Evolutionary conservation across 1,140 invertebrate genomes (phyloP).

Genomic region (Tachypleus tridentatus): DNA sequence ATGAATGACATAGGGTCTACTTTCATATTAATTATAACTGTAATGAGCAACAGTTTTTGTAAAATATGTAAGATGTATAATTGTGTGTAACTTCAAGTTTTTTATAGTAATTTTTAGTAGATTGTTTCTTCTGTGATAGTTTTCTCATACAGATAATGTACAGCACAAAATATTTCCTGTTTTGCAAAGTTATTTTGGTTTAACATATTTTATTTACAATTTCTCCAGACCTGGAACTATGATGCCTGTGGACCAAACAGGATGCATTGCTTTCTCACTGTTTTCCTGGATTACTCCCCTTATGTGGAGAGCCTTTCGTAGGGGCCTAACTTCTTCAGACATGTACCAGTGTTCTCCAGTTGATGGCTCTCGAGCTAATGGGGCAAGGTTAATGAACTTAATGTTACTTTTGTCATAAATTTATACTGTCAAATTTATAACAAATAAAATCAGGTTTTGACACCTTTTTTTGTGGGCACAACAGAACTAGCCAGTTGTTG

Average conservation of each 20-base stretch:
- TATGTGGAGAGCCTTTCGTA: conserved; percentile 42
- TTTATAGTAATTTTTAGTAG: background rate
- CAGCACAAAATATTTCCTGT: background rate
- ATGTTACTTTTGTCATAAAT: no score
- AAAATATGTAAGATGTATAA: no score
- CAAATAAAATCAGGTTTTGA: no score
- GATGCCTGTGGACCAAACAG: conserved; percentile 39
- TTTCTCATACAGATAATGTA: background rate
- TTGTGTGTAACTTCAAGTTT: background rate
- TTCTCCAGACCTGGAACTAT: conserved; percentile 25
- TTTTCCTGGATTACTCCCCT: conserved; percentile 46
- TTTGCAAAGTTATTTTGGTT: background rate
- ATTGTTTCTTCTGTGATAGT: background rate
- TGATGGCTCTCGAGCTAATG: conserved; percentile 38
- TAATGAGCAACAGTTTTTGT: no score
- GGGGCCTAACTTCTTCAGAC: conserved; percentile 35
- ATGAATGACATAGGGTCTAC: no score
- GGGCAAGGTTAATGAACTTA: conserved; percentile 23
- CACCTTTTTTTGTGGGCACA: no score
- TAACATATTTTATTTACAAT: background rate
- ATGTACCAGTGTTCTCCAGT: conserved; percentile 39
- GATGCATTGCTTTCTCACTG: conserved; percentile 42
- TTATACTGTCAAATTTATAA: no score
- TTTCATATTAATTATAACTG: no score
- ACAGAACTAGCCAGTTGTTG: no score